These are phyloP conservation scores for Thaleichthys pacificus DNA, from an alignment of 2,797 vertebrate genomes.

Conservation along the genomic window DNA sequence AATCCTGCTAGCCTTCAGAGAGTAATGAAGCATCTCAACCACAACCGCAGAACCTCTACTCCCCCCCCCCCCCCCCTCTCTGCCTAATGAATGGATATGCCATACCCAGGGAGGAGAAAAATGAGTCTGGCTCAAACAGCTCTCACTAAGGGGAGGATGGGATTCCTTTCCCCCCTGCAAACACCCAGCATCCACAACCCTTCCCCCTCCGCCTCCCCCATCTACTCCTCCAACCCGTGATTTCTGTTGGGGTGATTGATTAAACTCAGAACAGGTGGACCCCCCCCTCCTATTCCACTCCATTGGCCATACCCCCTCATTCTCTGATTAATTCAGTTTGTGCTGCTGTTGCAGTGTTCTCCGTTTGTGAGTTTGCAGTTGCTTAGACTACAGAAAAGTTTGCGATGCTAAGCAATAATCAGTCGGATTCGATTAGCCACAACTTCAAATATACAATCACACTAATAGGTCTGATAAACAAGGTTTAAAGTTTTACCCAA, in stretches of 20 bases:
- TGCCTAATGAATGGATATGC: slow-evolving; percentile 61
- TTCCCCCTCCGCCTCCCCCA: neutral
- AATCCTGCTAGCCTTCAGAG: slow-evolving; percentile 39
- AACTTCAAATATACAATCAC: neutral
- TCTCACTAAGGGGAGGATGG: slow-evolving; percentile 40
- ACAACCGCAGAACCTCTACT: slow-evolving; percentile 12
- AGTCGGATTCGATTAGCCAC: neutral
- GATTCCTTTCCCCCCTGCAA: slow-evolving; percentile 27
- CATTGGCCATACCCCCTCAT: slow-evolving; percentile 1
- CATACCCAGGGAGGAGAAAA: slow-evolving; percentile 55
- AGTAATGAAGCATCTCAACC: slow-evolving; percentile 59
- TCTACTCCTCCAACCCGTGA: slow-evolving; percentile 21
- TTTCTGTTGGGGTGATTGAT: slow-evolving; percentile 61
- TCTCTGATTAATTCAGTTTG: slow-evolving; percentile 49
- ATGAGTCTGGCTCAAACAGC: slow-evolving; percentile 42
- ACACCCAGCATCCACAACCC: slow-evolving; percentile 23
- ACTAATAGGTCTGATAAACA: too few relatives aligned
- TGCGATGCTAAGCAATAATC: slow-evolving; percentile 1
- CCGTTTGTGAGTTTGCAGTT: slow-evolving; percentile 36
- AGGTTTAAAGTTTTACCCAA: too few relatives aligned
- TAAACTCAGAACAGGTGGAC: slow-evolving; percentile 42
- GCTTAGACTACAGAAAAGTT: slow-evolving; percentile 26
- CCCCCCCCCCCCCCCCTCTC: neutral
- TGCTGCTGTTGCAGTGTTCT: slow-evolving; percentile 34
- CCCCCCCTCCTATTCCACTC: neutral